A percentile compares a stretch with the other conserved stretches of the same genome.
Conservation (phyloP, 2,888 invertebrate genomes). For the Zeuzera pyrina region DNA sequence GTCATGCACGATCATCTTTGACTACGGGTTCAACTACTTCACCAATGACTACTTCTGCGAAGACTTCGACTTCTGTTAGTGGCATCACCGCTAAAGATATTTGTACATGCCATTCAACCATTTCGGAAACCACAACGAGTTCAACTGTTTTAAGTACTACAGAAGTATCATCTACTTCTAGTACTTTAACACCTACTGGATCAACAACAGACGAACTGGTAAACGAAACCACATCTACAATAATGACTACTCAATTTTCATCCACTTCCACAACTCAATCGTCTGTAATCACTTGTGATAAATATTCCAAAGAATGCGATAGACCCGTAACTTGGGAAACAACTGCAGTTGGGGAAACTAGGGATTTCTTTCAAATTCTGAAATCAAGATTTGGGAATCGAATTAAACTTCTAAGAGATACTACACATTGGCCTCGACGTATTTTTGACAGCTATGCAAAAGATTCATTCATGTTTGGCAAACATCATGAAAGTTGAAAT, state of each 20-base stretch:
- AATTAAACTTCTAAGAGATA: conserved; percentile 30
- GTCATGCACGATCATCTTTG: no score
- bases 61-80: no score
- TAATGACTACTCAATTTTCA: conserved; percentile 1
- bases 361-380: conserved; percentile 50
- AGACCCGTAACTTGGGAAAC: conserved; percentile 51
- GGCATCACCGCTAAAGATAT: no score
- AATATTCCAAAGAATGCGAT: conserved; percentile 33
- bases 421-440: conserved; percentile 32
- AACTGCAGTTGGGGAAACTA: conserved; percentile 41
- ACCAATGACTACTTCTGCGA: no score
- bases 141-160: conserved; percentile 7
- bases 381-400: conserved; percentile 34
- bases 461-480: conserved; percentile 23
- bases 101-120: no score
- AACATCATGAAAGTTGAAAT: conserved; percentile 22
- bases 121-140: conserved; percentile 3
- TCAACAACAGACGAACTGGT: conserved; percentile 4
- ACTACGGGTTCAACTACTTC: no score
- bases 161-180: conserved; percentile 3
- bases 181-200: conserved; percentile 4
- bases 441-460: conserved; percentile 4
- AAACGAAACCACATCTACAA: conserved; percentile 2
- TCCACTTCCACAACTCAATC: conserved; percentile 5
- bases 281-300: conserved; percentile 8